Evolutionary conservation across 1,140 invertebrate species (phyloP).

Genomic region (Bombyx mandarina): DNA sequence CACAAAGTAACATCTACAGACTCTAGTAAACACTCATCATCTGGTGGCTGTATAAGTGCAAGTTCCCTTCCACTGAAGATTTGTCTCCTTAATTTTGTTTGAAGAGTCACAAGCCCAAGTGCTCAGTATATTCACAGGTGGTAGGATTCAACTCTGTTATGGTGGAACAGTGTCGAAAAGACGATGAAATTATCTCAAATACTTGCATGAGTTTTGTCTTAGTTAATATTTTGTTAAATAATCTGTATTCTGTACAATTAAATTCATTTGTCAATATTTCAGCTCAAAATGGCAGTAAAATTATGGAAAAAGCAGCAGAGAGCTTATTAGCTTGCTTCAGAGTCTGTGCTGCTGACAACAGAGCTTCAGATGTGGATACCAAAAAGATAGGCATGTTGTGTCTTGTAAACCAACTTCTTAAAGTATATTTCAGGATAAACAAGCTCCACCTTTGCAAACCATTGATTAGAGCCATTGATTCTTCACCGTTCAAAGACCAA

Average conservation of each 20-base stretch:
- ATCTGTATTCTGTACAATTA: neutral
- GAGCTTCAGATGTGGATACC: conserved; percentile 87
- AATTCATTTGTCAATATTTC: conserved; percentile 18
- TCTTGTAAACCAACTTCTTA: conserved; percentile 96
- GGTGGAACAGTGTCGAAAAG: too few species aligned
- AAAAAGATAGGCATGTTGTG: conserved; percentile 97
- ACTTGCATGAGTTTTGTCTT: too few species aligned
- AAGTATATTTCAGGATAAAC: conserved; percentile 98
- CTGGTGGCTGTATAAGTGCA: too few species aligned
- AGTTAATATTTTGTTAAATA: too few species aligned
- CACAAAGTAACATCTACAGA: too few species aligned
- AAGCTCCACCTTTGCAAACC: conserved; percentile 97
- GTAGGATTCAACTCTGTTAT: too few species aligned
- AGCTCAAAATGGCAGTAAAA: conserved; percentile 66
- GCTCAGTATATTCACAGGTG: too few species aligned
- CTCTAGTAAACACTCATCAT: too few species aligned
- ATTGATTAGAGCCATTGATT: conserved; percentile 95
- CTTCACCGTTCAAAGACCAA: conserved; percentile 88
- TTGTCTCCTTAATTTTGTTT: too few species aligned
- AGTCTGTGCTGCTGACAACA: conserved; percentile 95
- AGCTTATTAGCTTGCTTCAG: conserved; percentile 94
- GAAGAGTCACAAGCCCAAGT: too few species aligned
- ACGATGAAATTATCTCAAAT: too few species aligned
- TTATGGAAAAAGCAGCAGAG: conserved; percentile 94
- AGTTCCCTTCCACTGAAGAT: too few species aligned